phyloP scores from a whole-genome alignment of 1,140 invertebrate species.

The Augochlora pura region DNA sequence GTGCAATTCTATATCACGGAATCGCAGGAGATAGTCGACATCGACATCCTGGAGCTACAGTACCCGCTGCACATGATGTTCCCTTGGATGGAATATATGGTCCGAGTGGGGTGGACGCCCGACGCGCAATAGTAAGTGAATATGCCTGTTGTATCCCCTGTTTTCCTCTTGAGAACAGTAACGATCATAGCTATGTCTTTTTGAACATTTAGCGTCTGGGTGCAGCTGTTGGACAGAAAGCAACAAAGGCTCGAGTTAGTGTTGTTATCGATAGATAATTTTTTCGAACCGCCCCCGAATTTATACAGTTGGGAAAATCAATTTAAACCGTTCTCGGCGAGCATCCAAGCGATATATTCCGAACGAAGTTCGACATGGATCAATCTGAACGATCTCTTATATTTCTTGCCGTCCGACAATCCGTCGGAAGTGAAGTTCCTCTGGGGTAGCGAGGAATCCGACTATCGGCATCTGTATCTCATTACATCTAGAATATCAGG shows the following conservation, averaged over 20 bases:
- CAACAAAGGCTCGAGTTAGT: constrained; percentile 91
- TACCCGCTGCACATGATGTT: constrained; percentile 89
- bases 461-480: constrained; percentile 94
- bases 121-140: constrained; percentile 90
- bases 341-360: constrained; percentile 86
- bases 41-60: constrained; percentile 86
- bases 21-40: constrained; percentile 84
- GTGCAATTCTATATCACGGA: constrained; percentile 90
- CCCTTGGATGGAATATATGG: constrained; percentile 96
- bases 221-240: constrained; percentile 91
- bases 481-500: constrained; percentile 82
- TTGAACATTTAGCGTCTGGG: constrained; percentile 89
- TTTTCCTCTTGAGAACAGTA: too few relatives aligned
- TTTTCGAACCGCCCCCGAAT: constrained; percentile 84
- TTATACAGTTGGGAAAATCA: constrained; percentile 80
- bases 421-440: constrained; percentile 86
- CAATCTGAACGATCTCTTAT: constrained; percentile 93
- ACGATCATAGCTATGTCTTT: constrained; percentile 35
- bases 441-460: constrained; percentile 95
- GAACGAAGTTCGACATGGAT: constrained; percentile 91
- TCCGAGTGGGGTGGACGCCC: constrained; percentile 95
- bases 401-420: constrained; percentile 88
- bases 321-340: constrained; percentile 79
- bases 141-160: neutral
- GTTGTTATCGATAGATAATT: constrained; percentile 87